Evolutionary conservation across 2,888 invertebrate genomes (phyloP).

Genomic region (Pseudoips prasinana): DNA sequence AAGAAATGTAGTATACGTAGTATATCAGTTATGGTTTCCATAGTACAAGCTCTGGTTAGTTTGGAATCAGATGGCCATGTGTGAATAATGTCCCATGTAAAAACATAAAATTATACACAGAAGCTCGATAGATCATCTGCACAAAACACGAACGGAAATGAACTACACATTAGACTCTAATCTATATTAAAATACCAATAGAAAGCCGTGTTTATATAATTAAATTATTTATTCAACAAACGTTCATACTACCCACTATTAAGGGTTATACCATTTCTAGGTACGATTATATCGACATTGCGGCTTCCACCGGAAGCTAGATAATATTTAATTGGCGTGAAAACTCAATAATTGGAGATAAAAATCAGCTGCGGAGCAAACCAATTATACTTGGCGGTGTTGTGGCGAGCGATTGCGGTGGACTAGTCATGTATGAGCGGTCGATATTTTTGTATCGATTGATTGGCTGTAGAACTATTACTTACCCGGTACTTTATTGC

Average conservation of each 20-base stretch:
- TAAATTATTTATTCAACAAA: constrained; percentile 35
- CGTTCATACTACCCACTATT: constrained; percentile 15
- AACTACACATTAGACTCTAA: constrained; percentile 5
- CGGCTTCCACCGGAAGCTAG: constrained; percentile 70
- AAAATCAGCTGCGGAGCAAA: constrained; percentile 71
- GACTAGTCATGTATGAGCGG: constrained; percentile 35
- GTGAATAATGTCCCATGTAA: too few species aligned
- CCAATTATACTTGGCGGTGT: constrained; percentile 71
- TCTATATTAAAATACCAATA: constrained; percentile 8
- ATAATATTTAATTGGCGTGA: constrained; percentile 79
- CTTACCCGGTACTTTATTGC: too few species aligned
- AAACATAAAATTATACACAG: too few species aligned
- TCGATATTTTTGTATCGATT: constrained; percentile 30
- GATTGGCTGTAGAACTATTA: too few species aligned
- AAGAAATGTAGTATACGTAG: too few species aligned
- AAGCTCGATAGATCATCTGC: neutral
- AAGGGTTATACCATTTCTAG: constrained; percentile 41
- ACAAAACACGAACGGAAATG: constrained; percentile 12
- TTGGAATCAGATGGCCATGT: too few species aligned
- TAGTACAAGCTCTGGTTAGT: too few species aligned
- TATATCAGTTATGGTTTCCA: too few species aligned
- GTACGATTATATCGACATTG: constrained; percentile 51
- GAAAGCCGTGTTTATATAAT: constrained; percentile 21
- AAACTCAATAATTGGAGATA: constrained; percentile 80
- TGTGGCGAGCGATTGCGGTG: constrained; percentile 60